phyloP scores from a whole-genome alignment of 2,113 vertebrate genomes.

The Archilochus colubris region DNA sequence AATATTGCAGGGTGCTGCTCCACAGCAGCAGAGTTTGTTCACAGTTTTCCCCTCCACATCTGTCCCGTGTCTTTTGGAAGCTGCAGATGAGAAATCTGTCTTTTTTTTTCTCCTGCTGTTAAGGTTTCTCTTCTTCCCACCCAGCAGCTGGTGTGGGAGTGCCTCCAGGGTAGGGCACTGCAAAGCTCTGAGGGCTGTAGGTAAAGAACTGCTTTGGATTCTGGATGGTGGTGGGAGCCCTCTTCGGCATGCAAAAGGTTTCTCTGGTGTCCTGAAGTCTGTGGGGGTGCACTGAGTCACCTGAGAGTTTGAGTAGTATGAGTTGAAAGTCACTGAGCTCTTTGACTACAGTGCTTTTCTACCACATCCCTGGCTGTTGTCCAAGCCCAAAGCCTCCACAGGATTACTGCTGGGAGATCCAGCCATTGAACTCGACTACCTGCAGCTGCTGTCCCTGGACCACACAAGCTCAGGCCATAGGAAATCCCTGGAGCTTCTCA shows the following conservation, averaged over 20 bases:
- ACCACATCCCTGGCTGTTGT: not conserved
- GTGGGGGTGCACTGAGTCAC: not conserved
- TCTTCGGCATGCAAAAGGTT: not conserved
- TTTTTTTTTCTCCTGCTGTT: not conserved
- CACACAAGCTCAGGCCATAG: not conserved
- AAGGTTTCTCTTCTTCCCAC: not conserved
- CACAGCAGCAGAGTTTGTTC: not conserved
- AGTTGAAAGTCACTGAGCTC: not conserved
- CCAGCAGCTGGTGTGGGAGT: accelerated
- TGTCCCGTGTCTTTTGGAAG: not conserved
- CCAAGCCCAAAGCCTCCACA: not conserved
- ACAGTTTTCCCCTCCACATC: not conserved
- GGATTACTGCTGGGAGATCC: not conserved
- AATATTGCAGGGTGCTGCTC: not conserved
- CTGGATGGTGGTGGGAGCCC: not conserved
- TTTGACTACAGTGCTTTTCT: not conserved
- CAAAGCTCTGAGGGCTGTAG: not conserved
- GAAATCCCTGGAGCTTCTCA: not conserved
- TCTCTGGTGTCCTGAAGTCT: not conserved
- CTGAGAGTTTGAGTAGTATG: not conserved
- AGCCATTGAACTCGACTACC: not conserved
- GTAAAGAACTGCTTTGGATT: accelerated
- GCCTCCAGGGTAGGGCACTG: not conserved
- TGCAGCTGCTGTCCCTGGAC: not conserved
- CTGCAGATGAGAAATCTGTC: not conserved